Evolutionary conservation across 2,797 vertebrate species (phyloP), one percentile per base, ranked within the genome.

Genomic region (Gephyroberyx darwinii): DNA sequence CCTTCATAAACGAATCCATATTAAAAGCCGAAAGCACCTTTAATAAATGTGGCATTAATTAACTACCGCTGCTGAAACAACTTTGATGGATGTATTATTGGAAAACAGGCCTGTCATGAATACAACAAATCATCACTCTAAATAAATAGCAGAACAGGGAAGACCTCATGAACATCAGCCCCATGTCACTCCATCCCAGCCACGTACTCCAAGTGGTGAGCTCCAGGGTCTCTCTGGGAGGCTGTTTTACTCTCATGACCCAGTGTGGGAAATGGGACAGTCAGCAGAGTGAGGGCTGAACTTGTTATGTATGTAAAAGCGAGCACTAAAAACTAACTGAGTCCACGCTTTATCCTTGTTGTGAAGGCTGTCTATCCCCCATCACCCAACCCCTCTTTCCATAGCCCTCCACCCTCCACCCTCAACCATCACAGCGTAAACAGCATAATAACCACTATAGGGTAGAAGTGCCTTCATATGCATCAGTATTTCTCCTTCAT

Each of bases 181-280:
- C 54, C 14, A 53, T 17, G 45, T 78, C 64, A 43, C 31, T 66
- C 12, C 39, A 8, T 53, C 30, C 48, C 59, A 74, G 53, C 62
- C 5, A n/a, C 37, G 67, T 74, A 77, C 65, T 65, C 30, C n/a
- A n/a, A n/a, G n/a, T n/a, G n/a, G n/a, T n/a, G 37, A 8, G 4
- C 39, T 10, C 39, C 39, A 6, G 6, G 35, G 39, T 73, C 33
- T 71, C 48, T 2, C 39, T 55, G 48, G 57, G 13, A 60, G 41
- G 66, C 33, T 75, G 77, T 80, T 66, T 62, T 75, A 80, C 26
- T 75, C n/a, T 13, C 63, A 7, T 68, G 74, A 83, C 80, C 81
- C 55, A 83, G 66, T 73, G 84, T 90, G 90, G 89, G 87, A 90
- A 87, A 74, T 86, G 85, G 90, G 84, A 74, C 86, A 86, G 66